Evolutionary conservation across 2,888 invertebrate species (phyloP).

Genomic region (Tromatobia lineatoria): DNA sequence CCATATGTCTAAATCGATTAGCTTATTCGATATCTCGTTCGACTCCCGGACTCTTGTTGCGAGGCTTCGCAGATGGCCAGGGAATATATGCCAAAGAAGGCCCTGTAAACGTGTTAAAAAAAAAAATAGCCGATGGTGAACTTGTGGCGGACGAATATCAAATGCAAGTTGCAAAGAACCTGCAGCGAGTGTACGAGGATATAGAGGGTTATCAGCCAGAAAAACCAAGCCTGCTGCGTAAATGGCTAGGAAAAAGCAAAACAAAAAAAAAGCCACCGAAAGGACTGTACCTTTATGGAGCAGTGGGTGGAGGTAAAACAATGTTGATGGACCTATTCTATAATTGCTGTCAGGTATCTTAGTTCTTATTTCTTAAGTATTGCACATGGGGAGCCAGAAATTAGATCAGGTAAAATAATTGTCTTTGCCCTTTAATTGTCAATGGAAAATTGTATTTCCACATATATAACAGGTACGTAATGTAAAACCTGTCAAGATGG

Average conservation of each 20-base stretch:
- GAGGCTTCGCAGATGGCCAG: slow-evolving; percentile 14
- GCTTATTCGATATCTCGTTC: slow-evolving; percentile 39
- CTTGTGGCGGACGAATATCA: slow-evolving; percentile 91
- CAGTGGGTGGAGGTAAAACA: slow-evolving; percentile 98
- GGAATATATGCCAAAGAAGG: slow-evolving; percentile 52
- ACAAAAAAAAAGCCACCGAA: slow-evolving; percentile 87
- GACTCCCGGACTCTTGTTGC: slow-evolving; percentile 12
- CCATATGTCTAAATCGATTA: slow-evolving; percentile 24
- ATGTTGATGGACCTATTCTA: slow-evolving; percentile 99
- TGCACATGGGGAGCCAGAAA: slow-evolving; percentile 73
- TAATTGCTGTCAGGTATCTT: slow-evolving; percentile 89
- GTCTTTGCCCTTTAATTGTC: no score
- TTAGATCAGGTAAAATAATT: not conserved
- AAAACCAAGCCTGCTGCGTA: slow-evolving; percentile 84
- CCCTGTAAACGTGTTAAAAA: slow-evolving; percentile 87
- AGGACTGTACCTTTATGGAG: slow-evolving; percentile 96
- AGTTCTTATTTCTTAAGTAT: slow-evolving; percentile 69
- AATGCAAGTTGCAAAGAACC: slow-evolving; percentile 88
- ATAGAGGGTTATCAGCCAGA: slow-evolving; percentile 88
- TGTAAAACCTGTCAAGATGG: no score
- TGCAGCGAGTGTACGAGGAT: slow-evolving; percentile 90
- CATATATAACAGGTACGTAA: no score
- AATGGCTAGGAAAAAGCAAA: slow-evolving; percentile 84
- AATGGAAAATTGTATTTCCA: no score
- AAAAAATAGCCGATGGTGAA: slow-evolving; percentile 88